Evolutionary conservation across 2,888 invertebrate species (phyloP).

Genomic region (Tuta absoluta): DNA sequence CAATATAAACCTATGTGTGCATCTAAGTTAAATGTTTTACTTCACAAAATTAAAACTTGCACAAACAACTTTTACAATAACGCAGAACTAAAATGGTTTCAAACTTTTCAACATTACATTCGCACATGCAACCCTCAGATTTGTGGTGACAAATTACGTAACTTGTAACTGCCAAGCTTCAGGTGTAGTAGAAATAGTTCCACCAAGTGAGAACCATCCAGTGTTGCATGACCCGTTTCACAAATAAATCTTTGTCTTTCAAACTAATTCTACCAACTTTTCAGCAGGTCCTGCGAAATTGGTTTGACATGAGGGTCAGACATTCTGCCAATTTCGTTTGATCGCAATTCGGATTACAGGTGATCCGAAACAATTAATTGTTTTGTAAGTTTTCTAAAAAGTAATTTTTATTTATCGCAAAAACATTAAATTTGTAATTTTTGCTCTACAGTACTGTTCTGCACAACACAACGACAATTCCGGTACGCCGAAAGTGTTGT

Average conservation of each 20-base stretch:
- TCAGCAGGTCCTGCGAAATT: not conserved
- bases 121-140: not conserved
- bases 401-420: no score
- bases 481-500: no score
- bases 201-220: not conserved
- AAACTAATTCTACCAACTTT: not conserved
- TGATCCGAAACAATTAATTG: no score
- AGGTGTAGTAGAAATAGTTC: conserved; percentile 1
- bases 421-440: no score
- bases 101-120: not conserved
- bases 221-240: not conserved
- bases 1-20: no score
- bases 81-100: not conserved
- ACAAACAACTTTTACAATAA: no score
- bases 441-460: no score
- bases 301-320: not conserved
- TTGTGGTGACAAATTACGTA: not conserved
- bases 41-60: no score
- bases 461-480: no score
- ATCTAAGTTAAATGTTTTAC: no score
- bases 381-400: no score
- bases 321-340: not conserved
- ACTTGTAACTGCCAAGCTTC: conserved; percentile 10
- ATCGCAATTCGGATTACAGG: not conserved
- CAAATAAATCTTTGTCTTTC: not conserved